Base-by-base conservation (phyloP, 2,797 vertebrate genomes). In the Poeciliopsis presidionis region DNA sequence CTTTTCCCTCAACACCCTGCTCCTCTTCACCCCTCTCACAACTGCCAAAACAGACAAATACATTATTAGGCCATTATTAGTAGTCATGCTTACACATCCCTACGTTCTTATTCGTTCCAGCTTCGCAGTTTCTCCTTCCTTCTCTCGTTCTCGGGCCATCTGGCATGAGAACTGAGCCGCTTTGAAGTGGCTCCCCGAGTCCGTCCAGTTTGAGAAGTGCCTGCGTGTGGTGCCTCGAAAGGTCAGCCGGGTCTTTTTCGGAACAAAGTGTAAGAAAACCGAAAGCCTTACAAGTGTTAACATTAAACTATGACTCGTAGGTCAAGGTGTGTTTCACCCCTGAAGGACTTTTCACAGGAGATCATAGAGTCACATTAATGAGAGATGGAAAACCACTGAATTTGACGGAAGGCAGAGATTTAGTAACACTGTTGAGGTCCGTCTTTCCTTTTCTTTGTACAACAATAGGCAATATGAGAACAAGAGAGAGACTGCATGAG, bases 41-140 rank as follows among this genome's bases (percentile, higher is more conserved):
- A 93, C 85, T 87, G 87, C 85, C 90, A 91, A 91, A 93, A 90
- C 91, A 94, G 75, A 81, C 87, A 83, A 88, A 94, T 91, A 89
- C 82, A 93, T 93, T 93, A 93, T 92, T 91, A 90, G 83, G 72
- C 80, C 87, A 90, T 93, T 93, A 92, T 91, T 87, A 90, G 85
- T 83, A 82, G 90, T 90, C 88, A 86, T 78, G 75, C 82, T 87
- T 86, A 79, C 85, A 87, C 87, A 61, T 83, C 76, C 67, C 80
- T 78, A 76, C 33, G 55, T 57, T 75, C 81, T 71, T 73, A 83
- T 90, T 91, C 83, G 87, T 76, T 90, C 82, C 76, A 82, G 80
- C 70, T 36, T 86, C 46, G 22, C 80, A n/a, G 77, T 79, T 75
- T 76, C 74, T 80, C 79, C 79, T 76, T 79, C 81, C 76, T 49